Conservation (phyloP, 2,888 invertebrate species). For the Thecocarcelia acutangulata region DNA sequence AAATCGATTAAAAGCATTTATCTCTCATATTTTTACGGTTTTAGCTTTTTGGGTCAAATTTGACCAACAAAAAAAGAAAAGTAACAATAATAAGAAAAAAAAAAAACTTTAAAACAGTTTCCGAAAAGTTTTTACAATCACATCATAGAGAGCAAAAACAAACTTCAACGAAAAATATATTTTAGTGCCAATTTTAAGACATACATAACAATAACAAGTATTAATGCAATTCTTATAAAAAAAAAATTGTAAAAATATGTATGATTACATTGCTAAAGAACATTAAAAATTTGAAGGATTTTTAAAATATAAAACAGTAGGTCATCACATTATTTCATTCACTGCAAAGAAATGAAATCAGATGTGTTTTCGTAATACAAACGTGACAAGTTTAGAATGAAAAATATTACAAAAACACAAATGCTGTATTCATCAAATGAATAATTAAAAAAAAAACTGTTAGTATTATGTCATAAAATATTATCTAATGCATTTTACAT, state of each 20-base stretch:
- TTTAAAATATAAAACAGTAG: conserved; percentile 1
- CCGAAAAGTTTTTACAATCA: not conserved
- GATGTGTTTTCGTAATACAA: no score
- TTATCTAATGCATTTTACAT: no score
- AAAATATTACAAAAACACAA: no score
- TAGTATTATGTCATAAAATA: no score
- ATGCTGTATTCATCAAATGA: no score
- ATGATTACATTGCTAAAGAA: not conserved
- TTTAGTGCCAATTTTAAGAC: conserved; percentile 24
- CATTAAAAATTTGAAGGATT: conserved; percentile 3
- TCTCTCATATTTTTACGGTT: conserved; percentile 10
- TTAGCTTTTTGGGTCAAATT: conserved; percentile 30
- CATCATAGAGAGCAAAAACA: not conserved
- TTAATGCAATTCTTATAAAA: not conserved
- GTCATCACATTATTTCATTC: no score
- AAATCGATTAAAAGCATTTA: conserved; percentile 43
- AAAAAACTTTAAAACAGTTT: not conserved
- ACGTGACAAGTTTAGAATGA: no score
- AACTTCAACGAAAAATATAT: not conserved
- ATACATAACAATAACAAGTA: conserved; percentile 12
- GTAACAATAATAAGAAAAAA: not conserved
- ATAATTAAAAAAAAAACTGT: no score
- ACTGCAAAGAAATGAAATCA: not conserved
- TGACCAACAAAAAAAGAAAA: conserved; percentile 4
- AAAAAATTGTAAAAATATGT: no score